Conservation (phyloP, 2,888 invertebrate species). For the Polymixis flavicincta region DNA sequence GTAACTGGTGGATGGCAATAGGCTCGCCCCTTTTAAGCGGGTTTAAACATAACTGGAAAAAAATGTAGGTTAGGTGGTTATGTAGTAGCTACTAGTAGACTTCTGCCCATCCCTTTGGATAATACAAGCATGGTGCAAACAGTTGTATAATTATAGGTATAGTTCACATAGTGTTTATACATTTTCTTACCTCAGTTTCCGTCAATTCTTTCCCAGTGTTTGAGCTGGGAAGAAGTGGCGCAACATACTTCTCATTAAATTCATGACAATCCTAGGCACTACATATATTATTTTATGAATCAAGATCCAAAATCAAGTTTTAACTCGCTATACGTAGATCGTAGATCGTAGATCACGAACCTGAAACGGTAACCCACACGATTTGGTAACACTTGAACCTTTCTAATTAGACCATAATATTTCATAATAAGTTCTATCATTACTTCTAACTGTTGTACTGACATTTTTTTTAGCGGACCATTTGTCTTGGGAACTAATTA, state of each 20-base stretch:
- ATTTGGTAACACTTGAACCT: constrained; percentile 33
- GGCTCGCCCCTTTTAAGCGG: too few species aligned
- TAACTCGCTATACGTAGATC: constrained; percentile 34
- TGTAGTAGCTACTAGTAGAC: too few species aligned
- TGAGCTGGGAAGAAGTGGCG: neutral
- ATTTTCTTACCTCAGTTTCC: too few species aligned
- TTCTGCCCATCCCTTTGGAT: too few species aligned
- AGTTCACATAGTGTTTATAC: too few species aligned
- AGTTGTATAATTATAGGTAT: too few species aligned
- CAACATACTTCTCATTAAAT: neutral
- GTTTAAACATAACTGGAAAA: too few species aligned
- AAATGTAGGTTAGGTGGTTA: too few species aligned
- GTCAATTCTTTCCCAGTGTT: too few species aligned
- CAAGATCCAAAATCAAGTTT: constrained; percentile 51
- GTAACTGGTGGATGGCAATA: too few species aligned
- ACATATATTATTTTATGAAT: constrained; percentile 4
- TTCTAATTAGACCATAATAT: constrained; percentile 58
- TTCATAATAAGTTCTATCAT: constrained; percentile 50
- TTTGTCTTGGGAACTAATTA: constrained; percentile 39
- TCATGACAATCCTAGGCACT: constrained; percentile 2
- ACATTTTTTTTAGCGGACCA: constrained; percentile 29
- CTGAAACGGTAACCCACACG: constrained; percentile 37
- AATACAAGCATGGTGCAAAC: too few species aligned
- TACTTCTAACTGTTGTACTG: constrained; percentile 12
- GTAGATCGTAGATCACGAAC: constrained; percentile 50